Percentiles rank a stretch among this genome's conserved stretches.
Conservation (phyloP, 2,888 invertebrate genomes). For the Ectobius pallidus region DNA sequence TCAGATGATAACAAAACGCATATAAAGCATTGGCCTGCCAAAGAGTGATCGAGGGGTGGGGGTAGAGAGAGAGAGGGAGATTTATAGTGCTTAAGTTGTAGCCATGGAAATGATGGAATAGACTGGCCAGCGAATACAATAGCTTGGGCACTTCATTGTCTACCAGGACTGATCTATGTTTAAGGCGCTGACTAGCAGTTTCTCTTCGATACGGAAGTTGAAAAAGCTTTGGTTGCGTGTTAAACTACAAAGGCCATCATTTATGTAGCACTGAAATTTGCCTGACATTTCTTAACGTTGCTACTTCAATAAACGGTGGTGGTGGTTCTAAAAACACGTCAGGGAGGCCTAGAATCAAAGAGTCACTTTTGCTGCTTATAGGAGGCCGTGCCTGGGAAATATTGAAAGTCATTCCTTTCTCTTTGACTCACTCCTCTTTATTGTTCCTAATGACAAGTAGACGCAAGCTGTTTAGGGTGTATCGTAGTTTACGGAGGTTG, state of each 20-base stretch:
- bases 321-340: neutral
- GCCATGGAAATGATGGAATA: too few relatives aligned
- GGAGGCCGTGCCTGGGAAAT: neutral
- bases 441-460: too few relatives aligned
- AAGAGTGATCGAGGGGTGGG: too few relatives aligned
- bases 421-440: too few relatives aligned
- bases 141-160: slow-evolving; percentile 10
- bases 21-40: too few relatives aligned
- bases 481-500: too few relatives aligned
- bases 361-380: neutral
- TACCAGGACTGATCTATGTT: neutral
- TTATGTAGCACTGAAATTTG: slow-evolving; percentile 12
- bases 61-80: too few relatives aligned
- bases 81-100: too few relatives aligned
- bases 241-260: slow-evolving; percentile 20
- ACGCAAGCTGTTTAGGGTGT: too few relatives aligned
- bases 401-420: too few relatives aligned
- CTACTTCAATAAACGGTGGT: neutral
- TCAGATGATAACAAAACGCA: too few relatives aligned
- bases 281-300: slow-evolving; percentile 20
- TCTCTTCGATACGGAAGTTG: too few relatives aligned
- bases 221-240: neutral
- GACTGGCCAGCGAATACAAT: neutral
- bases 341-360: neutral
- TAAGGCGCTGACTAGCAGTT: neutral